Conservation (phyloP, 2,113 vertebrate genomes). For the Puntigrus tetrazona region DNA sequence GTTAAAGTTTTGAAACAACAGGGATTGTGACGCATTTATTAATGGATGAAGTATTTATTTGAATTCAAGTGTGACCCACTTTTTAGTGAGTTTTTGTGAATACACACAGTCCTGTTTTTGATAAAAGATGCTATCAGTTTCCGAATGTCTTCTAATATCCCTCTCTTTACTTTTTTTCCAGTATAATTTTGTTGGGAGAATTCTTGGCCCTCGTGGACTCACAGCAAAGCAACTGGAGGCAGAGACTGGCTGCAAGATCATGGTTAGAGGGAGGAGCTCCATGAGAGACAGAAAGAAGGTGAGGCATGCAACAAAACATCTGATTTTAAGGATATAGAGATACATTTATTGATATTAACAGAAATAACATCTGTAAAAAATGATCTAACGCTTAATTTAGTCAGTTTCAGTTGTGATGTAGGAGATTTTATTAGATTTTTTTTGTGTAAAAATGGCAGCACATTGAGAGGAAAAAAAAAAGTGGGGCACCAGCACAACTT, state of each 20-base stretch:
- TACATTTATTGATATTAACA: neutral
- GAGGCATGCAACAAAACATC: conserved; percentile 33
- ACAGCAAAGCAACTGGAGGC: conserved; percentile 84
- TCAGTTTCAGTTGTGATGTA: neutral
- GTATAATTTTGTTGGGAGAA: conserved; percentile 85
- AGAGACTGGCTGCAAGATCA: conserved; percentile 84
- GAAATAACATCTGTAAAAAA: neutral
- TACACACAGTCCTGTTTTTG: neutral
- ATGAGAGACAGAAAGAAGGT: conserved; percentile 87
- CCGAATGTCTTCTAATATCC: conserved; percentile 28
- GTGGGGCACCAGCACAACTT: neutral
- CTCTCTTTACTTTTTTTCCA: conserved; percentile 59
- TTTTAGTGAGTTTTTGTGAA: neutral
- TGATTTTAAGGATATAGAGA: neutral
- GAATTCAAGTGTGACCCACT: too few species aligned
- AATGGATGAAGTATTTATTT: too few species aligned
- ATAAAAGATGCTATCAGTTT: neutral
- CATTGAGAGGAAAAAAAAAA: neutral
- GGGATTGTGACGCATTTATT: too few species aligned
- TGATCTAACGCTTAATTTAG: neutral
- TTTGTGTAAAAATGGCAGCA: neutral
- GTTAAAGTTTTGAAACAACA: neutral
- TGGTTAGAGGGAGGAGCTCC: conserved; percentile 84
- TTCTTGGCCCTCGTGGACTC: conserved; percentile 81
- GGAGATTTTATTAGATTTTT: neutral